Evolutionary conservation across 1,140 invertebrate species (phyloP).

Genomic region (Proctacanthus coquilletti): DNA sequence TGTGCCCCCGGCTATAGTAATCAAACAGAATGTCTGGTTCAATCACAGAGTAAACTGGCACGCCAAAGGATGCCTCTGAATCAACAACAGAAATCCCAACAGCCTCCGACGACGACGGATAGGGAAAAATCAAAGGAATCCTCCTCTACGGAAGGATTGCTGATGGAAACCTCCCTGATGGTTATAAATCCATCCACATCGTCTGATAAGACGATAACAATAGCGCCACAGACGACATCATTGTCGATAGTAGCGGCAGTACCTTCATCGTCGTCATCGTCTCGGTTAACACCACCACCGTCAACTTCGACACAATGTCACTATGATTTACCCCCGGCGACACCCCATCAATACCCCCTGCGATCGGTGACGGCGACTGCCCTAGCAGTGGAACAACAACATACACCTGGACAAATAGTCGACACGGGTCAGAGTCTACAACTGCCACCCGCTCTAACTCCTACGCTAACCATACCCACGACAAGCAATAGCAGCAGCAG

Average conservation of each 20-base stretch:
- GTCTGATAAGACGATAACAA: constrained; percentile 7
- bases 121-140: constrained; percentile 5
- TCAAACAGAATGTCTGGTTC: constrained; percentile 18
- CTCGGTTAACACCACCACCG: neutral
- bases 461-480: constrained; percentile 7
- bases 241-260: constrained; percentile 8
- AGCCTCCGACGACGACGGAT: constrained; percentile 7
- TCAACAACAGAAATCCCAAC: constrained; percentile 14
- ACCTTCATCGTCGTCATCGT: constrained; percentile 15
- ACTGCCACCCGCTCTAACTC: too few relatives aligned
- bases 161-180: constrained; percentile 16
- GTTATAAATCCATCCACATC: constrained; percentile 2
- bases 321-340: neutral
- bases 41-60: constrained; percentile 15
- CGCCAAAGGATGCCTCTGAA: constrained; percentile 21
- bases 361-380: neutral
- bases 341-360: neutral
- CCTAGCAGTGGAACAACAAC: neutral
- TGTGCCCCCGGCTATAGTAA: constrained; percentile 12
- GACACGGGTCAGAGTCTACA: too few relatives aligned
- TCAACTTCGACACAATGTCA: constrained; percentile 1
- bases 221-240: constrained; percentile 2
- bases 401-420: too few relatives aligned
- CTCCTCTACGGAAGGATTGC: constrained; percentile 13
- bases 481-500: constrained; percentile 10